Conservation (phyloP, 2,888 invertebrate species). For the Eupithecia insigniata region DNA sequence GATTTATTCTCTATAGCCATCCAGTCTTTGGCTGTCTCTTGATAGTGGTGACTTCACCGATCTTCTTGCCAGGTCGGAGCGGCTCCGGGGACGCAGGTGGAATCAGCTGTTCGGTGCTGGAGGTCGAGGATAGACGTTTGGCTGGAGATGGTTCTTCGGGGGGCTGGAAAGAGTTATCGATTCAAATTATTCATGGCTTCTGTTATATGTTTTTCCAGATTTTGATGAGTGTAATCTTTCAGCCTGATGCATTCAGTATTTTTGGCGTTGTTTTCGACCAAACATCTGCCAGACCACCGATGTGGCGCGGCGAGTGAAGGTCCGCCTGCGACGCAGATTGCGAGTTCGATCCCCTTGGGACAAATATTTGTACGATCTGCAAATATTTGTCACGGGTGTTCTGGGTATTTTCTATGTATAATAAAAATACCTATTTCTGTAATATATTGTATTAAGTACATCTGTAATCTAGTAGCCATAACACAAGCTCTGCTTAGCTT, state of each 20-base stretch:
- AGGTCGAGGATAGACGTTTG: conserved; percentile 65
- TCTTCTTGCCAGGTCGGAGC: conserved; percentile 69
- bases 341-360: not conserved
- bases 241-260: no score
- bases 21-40: conserved; percentile 85
- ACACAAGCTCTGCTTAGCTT: no score
- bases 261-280: no score
- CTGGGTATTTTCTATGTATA: no score
- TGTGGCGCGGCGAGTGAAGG: not conserved
- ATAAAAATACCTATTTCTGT: no score
- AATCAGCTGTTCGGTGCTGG: conserved; percentile 82
- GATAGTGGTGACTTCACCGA: conserved; percentile 82
- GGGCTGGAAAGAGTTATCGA: conserved; percentile 39
- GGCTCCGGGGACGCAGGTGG: conserved; percentile 73
- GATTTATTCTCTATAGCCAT: conserved; percentile 80
- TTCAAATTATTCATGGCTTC: not conserved
- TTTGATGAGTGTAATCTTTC: no score
- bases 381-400: no score
- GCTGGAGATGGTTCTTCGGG: conserved; percentile 58
- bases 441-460: no score
- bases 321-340: not conserved
- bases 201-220: no score
- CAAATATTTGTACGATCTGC: no score
- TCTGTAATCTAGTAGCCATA: no score
- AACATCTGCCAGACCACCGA: no score